phyloP scores from a whole-genome alignment of 2,113 vertebrate species.

The Mormyrus iriodes region DNA sequence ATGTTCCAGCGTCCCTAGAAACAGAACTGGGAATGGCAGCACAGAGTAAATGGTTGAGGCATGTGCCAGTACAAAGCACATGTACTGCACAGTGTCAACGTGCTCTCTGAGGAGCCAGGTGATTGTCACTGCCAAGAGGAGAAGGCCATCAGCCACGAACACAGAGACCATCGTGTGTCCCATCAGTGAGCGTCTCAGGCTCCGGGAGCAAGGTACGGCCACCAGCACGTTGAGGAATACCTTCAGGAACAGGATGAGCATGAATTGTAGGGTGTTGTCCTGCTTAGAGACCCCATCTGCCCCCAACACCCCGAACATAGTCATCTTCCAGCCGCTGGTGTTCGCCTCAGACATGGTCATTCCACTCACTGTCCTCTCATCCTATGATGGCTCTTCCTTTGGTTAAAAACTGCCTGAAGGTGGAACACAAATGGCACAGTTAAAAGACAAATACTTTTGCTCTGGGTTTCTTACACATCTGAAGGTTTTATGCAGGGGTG shows the following conservation, averaged over 20 bases:
- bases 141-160: conserved; percentile 43
- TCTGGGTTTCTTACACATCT: not conserved
- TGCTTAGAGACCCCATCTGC: not conserved
- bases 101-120: conserved; percentile 33
- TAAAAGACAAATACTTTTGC: not conserved
- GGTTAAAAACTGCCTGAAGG: not conserved
- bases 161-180: conserved; percentile 50
- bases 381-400: not conserved
- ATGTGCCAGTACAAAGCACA: conserved; percentile 48
- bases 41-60: conserved; percentile 40
- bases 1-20: conserved; percentile 46
- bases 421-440: not conserved
- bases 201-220: conserved; percentile 33
- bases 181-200: conserved; percentile 33
- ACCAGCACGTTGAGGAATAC: conserved; percentile 34
- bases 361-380: not conserved
- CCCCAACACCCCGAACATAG: conserved; percentile 34
- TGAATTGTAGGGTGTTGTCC: conserved; percentile 38
- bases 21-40: conserved; percentile 50
- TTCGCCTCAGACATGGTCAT: not conserved
- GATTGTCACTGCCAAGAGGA: not conserved
- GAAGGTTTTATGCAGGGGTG: not conserved
- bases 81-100: not conserved
- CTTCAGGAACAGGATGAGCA: conserved; percentile 49
- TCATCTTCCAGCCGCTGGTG: conserved; percentile 25